Evolutionary conservation across 2,888 invertebrate genomes (phyloP), one percentile per base, ranked within the genome.

Genomic region (Psylliodes chrysocephalus): DNA sequence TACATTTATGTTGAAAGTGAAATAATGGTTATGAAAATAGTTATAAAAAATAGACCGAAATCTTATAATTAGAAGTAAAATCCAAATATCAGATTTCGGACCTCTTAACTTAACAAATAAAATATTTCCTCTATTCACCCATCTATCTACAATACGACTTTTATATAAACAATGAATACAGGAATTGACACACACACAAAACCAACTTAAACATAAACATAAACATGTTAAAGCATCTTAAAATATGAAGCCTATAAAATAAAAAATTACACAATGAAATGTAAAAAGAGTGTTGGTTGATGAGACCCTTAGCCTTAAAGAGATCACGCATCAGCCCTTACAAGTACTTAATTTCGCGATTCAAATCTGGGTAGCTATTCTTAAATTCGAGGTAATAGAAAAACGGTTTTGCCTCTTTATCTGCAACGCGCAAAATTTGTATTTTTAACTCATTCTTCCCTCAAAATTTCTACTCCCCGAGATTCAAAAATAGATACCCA

Each of bases 241-340:
- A 44, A n/a, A n/a, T n/a, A n/a, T n/a, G n/a, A n/a, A n/a, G n/a
- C n/a, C n/a, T n/a, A n/a, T n/a, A 62, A 57, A 19, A 33, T 4
- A 30, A 61, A 15, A 46, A 54, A 12, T 30, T 6, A 22, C 22
- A 22, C 22, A 22, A 6, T 44, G 10, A 30, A 61, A 38, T 35
- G 12, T 68, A 15, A 38, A 30, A 14, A 47, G 57, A 38, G 47
- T 57, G 47, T 82, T 87, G 90, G 79, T 89, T 88, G 76, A 91
- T 88, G 70, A 92, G 86, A 71, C 92, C 92, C 80, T 91, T 92
- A 68, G 92, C 91, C 82, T 89, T 90, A 81, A 91, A 91, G 71
- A 95, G 87, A 80, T 95, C 95, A 73, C 91, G 89, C 90, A 96
- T 92, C 68, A 96, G 86, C 62, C 92, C 91, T 79, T 94, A 95